Percentiles rank a stretch among this genome's conserved stretches.
phyloP scores from a whole-genome alignment of 2,113 vertebrate genomes.

The Oreocharis arfaki region DNA sequence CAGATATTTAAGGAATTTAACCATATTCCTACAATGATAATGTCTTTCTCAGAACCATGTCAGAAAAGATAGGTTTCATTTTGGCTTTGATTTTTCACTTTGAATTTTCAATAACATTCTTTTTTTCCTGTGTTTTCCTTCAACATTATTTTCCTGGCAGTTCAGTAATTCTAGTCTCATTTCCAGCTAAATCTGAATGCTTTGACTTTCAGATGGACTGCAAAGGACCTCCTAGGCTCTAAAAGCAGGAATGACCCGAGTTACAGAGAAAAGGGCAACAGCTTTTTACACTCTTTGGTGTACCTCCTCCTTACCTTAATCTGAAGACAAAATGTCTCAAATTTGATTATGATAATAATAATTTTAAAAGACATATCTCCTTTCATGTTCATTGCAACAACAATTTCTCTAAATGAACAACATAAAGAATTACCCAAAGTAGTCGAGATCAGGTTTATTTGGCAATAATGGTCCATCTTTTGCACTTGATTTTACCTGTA shows the following conservation, averaged over 20 bases:
- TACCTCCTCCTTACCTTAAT: neutral
- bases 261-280: neutral
- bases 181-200: neutral
- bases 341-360: neutral
- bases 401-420: neutral
- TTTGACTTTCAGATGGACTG: neutral
- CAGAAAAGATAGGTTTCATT: neutral
- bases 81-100: neutral
- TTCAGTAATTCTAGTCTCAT: neutral
- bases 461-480: neutral
- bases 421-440: neutral
- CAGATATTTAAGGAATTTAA: neutral
- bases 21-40: neutral
- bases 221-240: neutral
- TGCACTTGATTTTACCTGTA: neutral
- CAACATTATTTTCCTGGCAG: neutral
- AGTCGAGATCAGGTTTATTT: neutral
- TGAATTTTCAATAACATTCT: neutral
- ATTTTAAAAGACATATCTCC: neutral
- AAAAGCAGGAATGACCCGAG: neutral
- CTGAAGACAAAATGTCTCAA: neutral
- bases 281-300: neutral
- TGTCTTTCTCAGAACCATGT: neutral
- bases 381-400: neutral
- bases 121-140: neutral